A percentile compares a stretch with the other conserved stretches of the same genome.
Evolutionary conservation across 2,888 invertebrate genomes (phyloP).

Genomic region (Leptinotarsa haldemani): DNA sequence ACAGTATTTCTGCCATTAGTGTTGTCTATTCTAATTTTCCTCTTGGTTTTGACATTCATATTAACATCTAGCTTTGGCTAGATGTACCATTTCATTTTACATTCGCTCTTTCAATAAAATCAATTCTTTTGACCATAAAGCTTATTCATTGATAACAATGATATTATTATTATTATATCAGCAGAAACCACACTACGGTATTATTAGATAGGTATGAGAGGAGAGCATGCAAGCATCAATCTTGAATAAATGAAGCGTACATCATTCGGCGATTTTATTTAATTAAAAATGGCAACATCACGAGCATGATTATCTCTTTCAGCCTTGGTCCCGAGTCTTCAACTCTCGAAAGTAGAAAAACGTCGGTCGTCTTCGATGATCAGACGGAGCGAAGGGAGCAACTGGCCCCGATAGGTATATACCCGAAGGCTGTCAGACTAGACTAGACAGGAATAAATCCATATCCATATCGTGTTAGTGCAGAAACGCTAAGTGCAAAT

Average conservation of each 20-base stretch:
- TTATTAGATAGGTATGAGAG: not conserved
- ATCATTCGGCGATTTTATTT: slow-evolving; percentile 27
- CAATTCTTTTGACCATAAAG: too few relatives aligned
- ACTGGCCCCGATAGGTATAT: slow-evolving; percentile 14
- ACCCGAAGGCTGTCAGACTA: slow-evolving; percentile 15
- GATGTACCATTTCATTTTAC: too few relatives aligned
- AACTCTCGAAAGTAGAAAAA: slow-evolving; percentile 37
- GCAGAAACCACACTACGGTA: not conserved
- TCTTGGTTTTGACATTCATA: too few relatives aligned
- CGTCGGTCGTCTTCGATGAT: slow-evolving; percentile 29
- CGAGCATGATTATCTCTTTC: slow-evolving; percentile 25
- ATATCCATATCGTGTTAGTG: slow-evolving; percentile 29
- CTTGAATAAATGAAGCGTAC: slow-evolving; percentile 10
- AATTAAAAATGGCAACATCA: slow-evolving; percentile 33
- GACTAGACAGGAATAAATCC: slow-evolving; percentile 28
- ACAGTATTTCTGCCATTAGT: too few relatives aligned
- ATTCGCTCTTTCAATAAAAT: too few relatives aligned
- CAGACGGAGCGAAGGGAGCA: slow-evolving; percentile 1
- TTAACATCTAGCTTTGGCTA: too few relatives aligned
- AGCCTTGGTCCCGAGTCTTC: slow-evolving; percentile 32
- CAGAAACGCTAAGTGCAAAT: slow-evolving; percentile 26
- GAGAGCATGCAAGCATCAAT: not conserved
- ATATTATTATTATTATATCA: too few relatives aligned
- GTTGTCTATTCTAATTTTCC: too few relatives aligned
- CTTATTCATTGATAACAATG: too few relatives aligned